Base-by-base conservation (phyloP, 2,113 vertebrate species). In the Chloropsis hardwickii region DNA sequence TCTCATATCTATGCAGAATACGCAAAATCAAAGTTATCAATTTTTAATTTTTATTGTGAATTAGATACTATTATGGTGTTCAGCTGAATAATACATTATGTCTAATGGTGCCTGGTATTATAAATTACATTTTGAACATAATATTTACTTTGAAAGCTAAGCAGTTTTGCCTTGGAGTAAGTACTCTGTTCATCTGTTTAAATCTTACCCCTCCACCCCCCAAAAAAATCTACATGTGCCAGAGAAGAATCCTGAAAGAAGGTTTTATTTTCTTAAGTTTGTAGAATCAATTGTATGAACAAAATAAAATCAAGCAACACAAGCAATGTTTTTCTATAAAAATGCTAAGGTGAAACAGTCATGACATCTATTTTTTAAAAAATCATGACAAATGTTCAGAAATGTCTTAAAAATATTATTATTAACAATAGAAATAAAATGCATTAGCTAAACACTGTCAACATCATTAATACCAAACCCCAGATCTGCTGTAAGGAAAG, bases 71-170 rank as follows among this genome's bases (percentile, higher is more conserved):
- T 67, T 91, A 39, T 33, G 37, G 15, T 89, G 10, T 95, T 94
- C 82, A 85, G 37, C 79, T 97, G 57, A 97, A 97, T 96, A 94
- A 97, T 94, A 15, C 39, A 88, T 92, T 94, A 89, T 76, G 23
- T 95, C 90, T 96, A 77, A 88, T 85, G 57, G 67, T 47, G 33
- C 77, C 48, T 91, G 45, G 12, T 92, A 69, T 91, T 81, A 85
- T 60, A 88, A 92, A 89, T 96, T 86, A 60, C 6, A 17, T 94
- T 96, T 50, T 91, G 13, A 88, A 29, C 67, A 31, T 45, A 81
- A 57, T 71, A 61, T 79, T 90, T 33, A 12, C 14, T 87, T 56
- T 81, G 80, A 95, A 94, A 94, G 29, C 39, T 70, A 64, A 54
- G 61, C 47, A 64, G 14, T 86, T 94, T 81, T 94, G 18, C 42